A percentile compares a stretch with the other conserved stretches of the same genome.
phyloP scores from a whole-genome alignment of 2,113 vertebrate species.

The Pardalotus punctatus region DNA sequence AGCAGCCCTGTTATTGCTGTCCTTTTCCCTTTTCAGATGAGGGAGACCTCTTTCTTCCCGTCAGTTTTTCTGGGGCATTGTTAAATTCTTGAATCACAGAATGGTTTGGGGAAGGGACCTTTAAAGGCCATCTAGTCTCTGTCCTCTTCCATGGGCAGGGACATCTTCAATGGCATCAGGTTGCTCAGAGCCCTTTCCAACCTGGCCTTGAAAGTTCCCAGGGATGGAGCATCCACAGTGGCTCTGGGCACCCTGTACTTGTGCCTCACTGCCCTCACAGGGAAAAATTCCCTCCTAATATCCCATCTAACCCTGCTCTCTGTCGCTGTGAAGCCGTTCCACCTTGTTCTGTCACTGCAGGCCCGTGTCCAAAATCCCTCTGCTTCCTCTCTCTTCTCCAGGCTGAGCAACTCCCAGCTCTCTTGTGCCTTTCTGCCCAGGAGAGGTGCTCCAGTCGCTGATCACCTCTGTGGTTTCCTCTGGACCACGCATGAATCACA shows the following conservation, averaged over 20 bases:
- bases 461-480: not conserved
- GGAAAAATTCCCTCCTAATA: not conserved
- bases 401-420: no score
- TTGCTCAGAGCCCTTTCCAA: not conserved
- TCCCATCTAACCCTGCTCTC: not conserved
- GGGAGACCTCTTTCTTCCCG: not conserved
- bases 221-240: not conserved
- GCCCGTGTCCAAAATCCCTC: not conserved
- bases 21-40: not conserved
- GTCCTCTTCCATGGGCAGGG: no score
- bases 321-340: not conserved
- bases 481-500: not conserved
- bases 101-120: not conserved
- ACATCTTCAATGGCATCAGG: not conserved
- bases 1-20: not conserved
- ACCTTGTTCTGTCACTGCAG: not conserved
- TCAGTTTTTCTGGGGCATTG: not conserved
- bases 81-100: not conserved
- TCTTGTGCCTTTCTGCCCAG: rapidly evolving
- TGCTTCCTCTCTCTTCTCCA: not conserved
- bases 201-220: not conserved
- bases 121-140: not conserved
- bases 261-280: rapidly evolving
- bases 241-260: not conserved
- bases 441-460: not conserved